These are phyloP conservation scores for Tenebrio molitor DNA, from an alignment of 1,140 invertebrate species.

Conservation along the genomic window DNA sequence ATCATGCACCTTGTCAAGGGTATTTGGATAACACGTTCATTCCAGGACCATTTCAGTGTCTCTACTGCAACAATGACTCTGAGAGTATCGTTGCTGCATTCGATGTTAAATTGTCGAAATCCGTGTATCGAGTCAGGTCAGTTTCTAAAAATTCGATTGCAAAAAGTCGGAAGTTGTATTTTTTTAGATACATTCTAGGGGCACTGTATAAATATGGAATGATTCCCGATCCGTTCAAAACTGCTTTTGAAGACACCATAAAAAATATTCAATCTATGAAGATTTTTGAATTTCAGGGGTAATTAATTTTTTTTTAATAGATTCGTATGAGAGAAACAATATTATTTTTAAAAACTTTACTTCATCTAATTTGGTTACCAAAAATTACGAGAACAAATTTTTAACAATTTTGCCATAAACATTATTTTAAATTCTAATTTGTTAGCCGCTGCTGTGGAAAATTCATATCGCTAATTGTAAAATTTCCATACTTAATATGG, in stretches of 20 bases:
- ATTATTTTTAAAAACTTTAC: too few species aligned
- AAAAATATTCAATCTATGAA: background rate
- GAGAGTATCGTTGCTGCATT: background rate
- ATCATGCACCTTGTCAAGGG: slow-evolving; percentile 1
- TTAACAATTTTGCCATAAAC: too few species aligned
- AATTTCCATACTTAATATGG: too few species aligned
- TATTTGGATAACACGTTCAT: slow-evolving; percentile 9
- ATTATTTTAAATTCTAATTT: too few species aligned
- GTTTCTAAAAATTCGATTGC: too few species aligned
- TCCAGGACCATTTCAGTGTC: background rate
- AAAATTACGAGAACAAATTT: too few species aligned
- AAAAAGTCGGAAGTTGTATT: too few species aligned
- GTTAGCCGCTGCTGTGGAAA: too few species aligned
- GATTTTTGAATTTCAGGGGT: background rate
- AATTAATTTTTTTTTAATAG: background rate
- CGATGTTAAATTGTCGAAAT: background rate
- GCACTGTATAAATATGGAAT: background rate
- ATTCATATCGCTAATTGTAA: too few species aligned
- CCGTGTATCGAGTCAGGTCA: background rate
- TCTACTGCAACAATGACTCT: background rate
- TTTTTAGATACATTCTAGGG: background rate
- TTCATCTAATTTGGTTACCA: too few species aligned
- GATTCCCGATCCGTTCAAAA: background rate
- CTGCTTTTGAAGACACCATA: background rate
- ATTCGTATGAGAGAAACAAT: too few species aligned